Percentiles rank a stretch among this genome's conserved stretches.
phyloP scores from a whole-genome alignment of 2,888 invertebrate genomes.

The Chaitophorus viminalis region DNA sequence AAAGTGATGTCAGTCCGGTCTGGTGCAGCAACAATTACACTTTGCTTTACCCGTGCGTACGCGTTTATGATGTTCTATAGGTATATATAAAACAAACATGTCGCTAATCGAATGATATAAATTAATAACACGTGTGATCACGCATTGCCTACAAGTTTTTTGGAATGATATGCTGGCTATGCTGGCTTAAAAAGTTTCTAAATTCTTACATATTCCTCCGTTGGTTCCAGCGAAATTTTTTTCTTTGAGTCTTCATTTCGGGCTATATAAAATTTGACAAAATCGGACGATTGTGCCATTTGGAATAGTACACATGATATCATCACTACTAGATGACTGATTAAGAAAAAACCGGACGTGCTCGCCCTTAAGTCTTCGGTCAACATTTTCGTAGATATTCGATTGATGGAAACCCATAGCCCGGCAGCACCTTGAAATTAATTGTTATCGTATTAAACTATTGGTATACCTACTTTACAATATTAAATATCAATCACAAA shows the following conservation, averaged over 20 bases:
- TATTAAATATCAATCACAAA: not conserved
- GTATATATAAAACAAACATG: no score
- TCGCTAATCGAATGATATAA: no score
- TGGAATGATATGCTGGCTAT: no score
- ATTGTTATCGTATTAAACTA: slow-evolving; percentile 53
- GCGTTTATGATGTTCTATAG: no score
- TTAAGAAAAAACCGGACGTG: slow-evolving; percentile 86
- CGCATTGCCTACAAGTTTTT: no score
- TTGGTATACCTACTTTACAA: not conserved
- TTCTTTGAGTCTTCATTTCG: slow-evolving; percentile 79
- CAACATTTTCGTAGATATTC: slow-evolving; percentile 84
- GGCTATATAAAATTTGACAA: slow-evolving; percentile 84
- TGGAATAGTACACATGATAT: slow-evolving; percentile 83
- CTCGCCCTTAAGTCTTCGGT: slow-evolving; percentile 81
- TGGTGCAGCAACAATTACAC: no score
- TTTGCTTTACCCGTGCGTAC: no score
- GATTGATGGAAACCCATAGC: slow-evolving; percentile 84
- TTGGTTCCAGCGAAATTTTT: slow-evolving; percentile 81
- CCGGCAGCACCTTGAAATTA: slow-evolving; percentile 80
- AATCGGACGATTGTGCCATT: slow-evolving; percentile 80
- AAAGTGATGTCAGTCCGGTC: no score
- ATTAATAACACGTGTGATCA: no score
- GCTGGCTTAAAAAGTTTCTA: not conserved
- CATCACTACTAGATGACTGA: slow-evolving; percentile 80
- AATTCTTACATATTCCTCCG: slow-evolving; percentile 74